Percentiles rank a stretch among this genome's conserved stretches.
Conservation (phyloP, 2,797 vertebrate species). For the Channallabes apus region DNA sequence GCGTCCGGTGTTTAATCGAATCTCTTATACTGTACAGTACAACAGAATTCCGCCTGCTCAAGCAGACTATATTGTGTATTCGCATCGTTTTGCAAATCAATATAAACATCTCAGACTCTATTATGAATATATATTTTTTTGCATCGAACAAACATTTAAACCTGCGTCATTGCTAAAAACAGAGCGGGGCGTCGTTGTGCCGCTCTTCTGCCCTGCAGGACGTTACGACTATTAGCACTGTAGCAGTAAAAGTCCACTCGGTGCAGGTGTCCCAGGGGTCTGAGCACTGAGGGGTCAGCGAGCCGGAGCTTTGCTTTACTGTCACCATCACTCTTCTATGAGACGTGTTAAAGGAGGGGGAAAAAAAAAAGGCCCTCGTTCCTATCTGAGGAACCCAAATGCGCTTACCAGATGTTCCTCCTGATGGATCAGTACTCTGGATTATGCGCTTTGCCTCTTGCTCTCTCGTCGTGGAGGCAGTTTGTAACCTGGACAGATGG, state of each 20-base stretch:
- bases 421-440: constrained; percentile 47
- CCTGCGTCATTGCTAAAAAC: neutral
- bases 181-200: constrained; percentile 16
- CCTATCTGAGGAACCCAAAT: constrained; percentile 51
- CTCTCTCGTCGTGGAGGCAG: constrained; percentile 34
- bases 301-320: constrained; percentile 48
- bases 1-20: neutral
- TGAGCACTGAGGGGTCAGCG: constrained; percentile 63
- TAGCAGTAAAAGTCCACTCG: constrained; percentile 51
- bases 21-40: too few species aligned
- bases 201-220: constrained; percentile 5
- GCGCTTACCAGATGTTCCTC: constrained; percentile 69
- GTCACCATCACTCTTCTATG: constrained; percentile 63
- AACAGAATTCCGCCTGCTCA: neutral
- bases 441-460: constrained; percentile 41
- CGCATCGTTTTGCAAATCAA: too few species aligned
- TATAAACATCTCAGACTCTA: neutral
- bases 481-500: constrained; percentile 44
- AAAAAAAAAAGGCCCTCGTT: constrained; percentile 49
- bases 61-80: neutral
- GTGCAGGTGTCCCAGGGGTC: constrained; percentile 64
- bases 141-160: neutral
- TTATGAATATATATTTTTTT: too few species aligned
- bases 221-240: constrained; percentile 11
- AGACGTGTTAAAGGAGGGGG: constrained; percentile 59